Conservation (phyloP, 2,797 vertebrate species). For the Rhinogobio ventralis region DNA sequence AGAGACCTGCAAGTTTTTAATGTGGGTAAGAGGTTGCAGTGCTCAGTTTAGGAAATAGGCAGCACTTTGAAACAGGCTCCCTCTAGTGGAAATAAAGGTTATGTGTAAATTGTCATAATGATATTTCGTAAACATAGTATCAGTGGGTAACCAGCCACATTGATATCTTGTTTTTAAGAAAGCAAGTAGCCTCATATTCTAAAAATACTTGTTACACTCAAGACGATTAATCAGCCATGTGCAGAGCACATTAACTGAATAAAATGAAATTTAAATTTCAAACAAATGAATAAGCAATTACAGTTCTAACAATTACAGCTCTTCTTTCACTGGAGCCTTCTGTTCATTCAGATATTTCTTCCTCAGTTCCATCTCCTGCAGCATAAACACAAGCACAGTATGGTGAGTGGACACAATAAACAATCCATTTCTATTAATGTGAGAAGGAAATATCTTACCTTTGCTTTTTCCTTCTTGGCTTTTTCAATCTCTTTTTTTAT, state of each 20-base stretch:
- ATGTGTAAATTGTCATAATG: neutral
- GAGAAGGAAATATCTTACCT: constrained; percentile 58
- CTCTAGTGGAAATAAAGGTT: neutral
- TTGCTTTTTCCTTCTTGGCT: constrained; percentile 74
- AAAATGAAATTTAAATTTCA: neutral
- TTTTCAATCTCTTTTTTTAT: constrained; percentile 81
- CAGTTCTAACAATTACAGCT: constrained; percentile 49
- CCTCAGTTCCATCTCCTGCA: constrained; percentile 59
- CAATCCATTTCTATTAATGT: neutral
- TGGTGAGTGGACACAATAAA: neutral
- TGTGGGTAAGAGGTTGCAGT: neutral
- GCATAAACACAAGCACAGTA: neutral
- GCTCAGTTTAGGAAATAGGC: neutral
- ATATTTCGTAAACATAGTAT: neutral
- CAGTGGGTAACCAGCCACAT: neutral
- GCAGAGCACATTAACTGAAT: neutral
- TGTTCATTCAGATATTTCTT: constrained; percentile 61
- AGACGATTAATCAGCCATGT: neutral
- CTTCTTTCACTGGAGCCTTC: constrained; percentile 60
- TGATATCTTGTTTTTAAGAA: neutral
- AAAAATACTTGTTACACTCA: neutral
- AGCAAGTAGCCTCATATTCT: neutral
- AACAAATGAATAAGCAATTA: neutral
- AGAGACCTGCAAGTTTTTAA: neutral
- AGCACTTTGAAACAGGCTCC: neutral